Evolutionary conservation across 2,113 vertebrate genomes (phyloP).

Genomic region (Spea multiplicata): DNA sequence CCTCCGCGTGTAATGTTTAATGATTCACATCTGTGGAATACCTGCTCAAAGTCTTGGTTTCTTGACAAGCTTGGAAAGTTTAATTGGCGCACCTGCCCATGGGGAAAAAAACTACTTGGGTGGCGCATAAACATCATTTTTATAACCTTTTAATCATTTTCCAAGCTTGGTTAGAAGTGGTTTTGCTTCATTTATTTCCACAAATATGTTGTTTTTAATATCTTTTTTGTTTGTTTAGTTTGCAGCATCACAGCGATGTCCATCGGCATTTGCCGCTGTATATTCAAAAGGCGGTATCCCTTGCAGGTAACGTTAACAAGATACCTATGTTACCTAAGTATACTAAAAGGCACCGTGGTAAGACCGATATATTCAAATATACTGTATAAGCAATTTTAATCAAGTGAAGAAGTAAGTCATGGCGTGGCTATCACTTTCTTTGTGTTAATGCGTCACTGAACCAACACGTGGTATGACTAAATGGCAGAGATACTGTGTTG

Average conservation of each 20-base stretch:
- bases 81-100: background rate
- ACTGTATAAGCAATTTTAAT: no score
- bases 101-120: background rate
- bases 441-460: no score
- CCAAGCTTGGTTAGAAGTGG: background rate
- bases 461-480: no score
- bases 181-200: background rate
- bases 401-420: no score
- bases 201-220: background rate
- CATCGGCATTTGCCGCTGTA: conserved; percentile 69
- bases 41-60: background rate
- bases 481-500: no score
- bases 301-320: conserved; percentile 65
- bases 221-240: conserved; percentile 61
- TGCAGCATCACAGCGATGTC: conserved; percentile 52
- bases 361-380: no score
- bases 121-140: background rate
- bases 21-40: background rate
- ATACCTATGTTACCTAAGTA: no score
- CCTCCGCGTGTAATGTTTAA: no score
- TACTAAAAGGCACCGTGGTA: no score
- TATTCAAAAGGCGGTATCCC: conserved; percentile 78
- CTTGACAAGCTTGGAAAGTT: background rate
- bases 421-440: no score
- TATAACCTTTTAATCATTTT: background rate